Base-by-base conservation (phyloP, 2,888 invertebrate genomes). In the Euproctis similis region DNA sequence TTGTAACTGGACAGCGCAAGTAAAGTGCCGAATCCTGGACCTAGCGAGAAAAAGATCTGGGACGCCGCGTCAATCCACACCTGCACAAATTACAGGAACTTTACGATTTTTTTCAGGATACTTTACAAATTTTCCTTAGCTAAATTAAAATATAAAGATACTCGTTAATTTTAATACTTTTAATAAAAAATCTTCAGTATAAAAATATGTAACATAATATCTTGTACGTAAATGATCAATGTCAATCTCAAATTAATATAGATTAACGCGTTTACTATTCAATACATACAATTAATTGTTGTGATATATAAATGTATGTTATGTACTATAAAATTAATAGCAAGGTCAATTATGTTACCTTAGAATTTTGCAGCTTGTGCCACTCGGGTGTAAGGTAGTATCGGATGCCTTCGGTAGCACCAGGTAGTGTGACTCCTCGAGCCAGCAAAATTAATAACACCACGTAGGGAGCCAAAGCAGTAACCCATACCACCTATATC, bases 1-100 rank as follows among this genome's bases (percentile, higher is more conserved):
- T 96, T 97, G 78, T 97, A 97, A 68, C 95, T 95, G 42, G 96
- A 93, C 6, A 96, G 82, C 0, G 96, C 96, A 27, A 97, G 74
- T 1, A 97, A 86, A 0, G 95, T 95, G 9, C 96, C 96, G 61
- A 96, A 96, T 2, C 96, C 96, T 0, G 96, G 96, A 8, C 96
- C 96, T 28, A 96, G 81, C 0, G 96, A 96, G 81, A 96, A 96
- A 84, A 96, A 96, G 51, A 96, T 95, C 74, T 96, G 96, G 2
- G 95, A 93, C 0, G 96, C 96, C 0, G 96, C 96, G 65, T 95
- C 96, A 32, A 95, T 93, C 96, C 96, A 96, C 5, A 95, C 94
- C 92, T 93, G 3, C 13, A 22, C n/a, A 22, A 22, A 22, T 6
- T n/a, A n/a, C n/a, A n/a, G n/a, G n/a, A n/a, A n/a, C n/a, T n/a